Evolutionary conservation across 2,113 vertebrate species (phyloP), one percentile per base, ranked within the genome.

Genomic region (Thryonomys swinderianus): DNA sequence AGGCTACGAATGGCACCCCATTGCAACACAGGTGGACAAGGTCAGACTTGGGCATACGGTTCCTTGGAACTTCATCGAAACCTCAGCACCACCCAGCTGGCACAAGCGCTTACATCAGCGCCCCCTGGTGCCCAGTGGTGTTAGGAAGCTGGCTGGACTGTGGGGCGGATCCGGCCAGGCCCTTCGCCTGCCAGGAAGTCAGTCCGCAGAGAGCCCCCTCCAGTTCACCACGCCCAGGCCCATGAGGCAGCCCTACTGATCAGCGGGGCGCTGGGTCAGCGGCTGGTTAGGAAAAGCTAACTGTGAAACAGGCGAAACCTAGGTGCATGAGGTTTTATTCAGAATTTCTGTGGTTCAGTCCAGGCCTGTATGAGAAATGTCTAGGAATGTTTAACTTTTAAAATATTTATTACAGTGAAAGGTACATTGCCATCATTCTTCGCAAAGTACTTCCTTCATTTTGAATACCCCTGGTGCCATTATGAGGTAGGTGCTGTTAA

Each of bases 41-140:
- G 11, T 45, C 90, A 57, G 34, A 85, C 51, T 5, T 2, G 81
- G 25, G 23, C 12, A 62, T 40, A 23, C 53, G 23, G 2, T 79
- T 78, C 71, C 23, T 42, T 48, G 25, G 53, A 16, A 27, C 37
- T 48, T 21, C 53, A 64, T 48, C 34, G 80, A 90, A 93, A 66
- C 57, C 8, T 61, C 48, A n/a, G n/a, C n/a, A 16, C 32, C 34
- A 64, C 51, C n/a, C 2, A 0, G 30, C 40, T 14, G 37, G 69
- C 34, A 1, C 21, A 4, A 12, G 11, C 14, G 7, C 27, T 5
- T 7, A 5, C 12, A 11, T 2, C 5, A 42, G 16, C 14, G 71
- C 96, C 93, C 90, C 74, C 96, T 97, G 9, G 61, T 42, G 94
- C 32, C 45, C 79, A 9, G 25, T 0, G 13, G 0, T 1, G 0